These are phyloP conservation scores for Drosophila simulans DNA, from an alignment of 1,140 invertebrate genomes.

Conservation along the genomic window DNA sequence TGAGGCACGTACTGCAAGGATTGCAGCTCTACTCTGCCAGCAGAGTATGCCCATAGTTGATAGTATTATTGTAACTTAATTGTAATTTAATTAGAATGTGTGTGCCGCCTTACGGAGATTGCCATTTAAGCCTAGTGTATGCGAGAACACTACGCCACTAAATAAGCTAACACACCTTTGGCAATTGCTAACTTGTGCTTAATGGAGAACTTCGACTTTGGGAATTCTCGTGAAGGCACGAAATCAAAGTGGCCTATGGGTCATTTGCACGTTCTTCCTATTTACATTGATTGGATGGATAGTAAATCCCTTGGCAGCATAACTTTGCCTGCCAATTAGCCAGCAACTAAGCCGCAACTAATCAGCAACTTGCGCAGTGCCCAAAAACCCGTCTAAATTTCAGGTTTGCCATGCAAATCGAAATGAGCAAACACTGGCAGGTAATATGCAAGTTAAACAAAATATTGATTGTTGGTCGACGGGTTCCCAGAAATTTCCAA, in stretches of 20 bases:
- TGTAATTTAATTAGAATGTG: conserved; percentile 30
- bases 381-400: conserved; percentile 35
- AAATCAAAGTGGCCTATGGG: conserved; percentile 7
- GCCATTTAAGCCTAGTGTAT: background rate
- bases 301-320: conserved; percentile 23
- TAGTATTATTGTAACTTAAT: background rate
- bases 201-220: conserved; percentile 3
- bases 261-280: conserved; percentile 45
- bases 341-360: conserved; percentile 38
- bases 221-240: background rate
- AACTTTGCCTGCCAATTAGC: conserved; percentile 48
- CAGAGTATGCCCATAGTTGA: background rate
- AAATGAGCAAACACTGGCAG: conserved; percentile 13
- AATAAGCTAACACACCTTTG: conserved; percentile 17
- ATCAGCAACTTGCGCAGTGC: conserved; percentile 36
- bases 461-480: conserved; percentile 5
- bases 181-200: conserved; percentile 12
- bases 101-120: background rate
- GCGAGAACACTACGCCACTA: background rate
- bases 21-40: background rate
- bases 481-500: conserved; percentile 11
- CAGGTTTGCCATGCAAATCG: conserved; percentile 41
- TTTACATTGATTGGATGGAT: conserved; percentile 51
- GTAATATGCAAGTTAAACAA: conserved; percentile 3
- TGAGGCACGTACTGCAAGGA: conserved; percentile 21